These are phyloP conservation scores for Paramormyrops kingsleyae DNA, from an alignment of 2,113 vertebrate genomes.

Conservation along the genomic window DNA sequence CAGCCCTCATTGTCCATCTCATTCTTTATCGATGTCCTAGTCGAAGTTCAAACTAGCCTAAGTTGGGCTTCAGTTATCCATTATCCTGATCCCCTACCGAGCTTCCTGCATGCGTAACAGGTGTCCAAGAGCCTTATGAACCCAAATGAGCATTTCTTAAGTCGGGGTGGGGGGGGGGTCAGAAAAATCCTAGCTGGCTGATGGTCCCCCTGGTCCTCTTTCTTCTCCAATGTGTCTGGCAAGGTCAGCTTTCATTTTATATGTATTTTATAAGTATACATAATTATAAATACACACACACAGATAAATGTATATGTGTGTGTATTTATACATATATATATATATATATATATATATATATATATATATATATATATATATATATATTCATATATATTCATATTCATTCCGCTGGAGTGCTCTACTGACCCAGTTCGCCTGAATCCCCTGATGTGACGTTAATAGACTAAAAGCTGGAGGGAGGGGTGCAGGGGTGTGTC, in stretches of 20 bases:
- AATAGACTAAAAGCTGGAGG: slow-evolving; percentile 50
- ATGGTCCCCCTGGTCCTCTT: background rate
- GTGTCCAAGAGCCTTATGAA: background rate
- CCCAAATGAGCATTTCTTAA: background rate
- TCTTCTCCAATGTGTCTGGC: slow-evolving; percentile 49
- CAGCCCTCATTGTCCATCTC: background rate
- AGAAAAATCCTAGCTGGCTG: background rate
- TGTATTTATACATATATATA: background rate
- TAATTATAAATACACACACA: background rate
- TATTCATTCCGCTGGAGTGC: slow-evolving; percentile 53
- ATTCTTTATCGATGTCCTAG: background rate
- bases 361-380: background rate
- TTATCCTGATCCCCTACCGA: background rate
- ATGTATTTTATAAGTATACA: background rate
- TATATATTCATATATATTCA: background rate
- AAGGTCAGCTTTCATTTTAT: slow-evolving; percentile 54
- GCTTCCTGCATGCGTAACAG: background rate
- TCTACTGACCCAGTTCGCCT: slow-evolving; percentile 71
- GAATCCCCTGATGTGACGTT: slow-evolving; percentile 68
- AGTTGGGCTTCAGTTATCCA: background rate
- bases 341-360: background rate
- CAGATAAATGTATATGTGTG: background rate
- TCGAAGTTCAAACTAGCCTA: background rate
- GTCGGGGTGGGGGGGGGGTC: background rate
- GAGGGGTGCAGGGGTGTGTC: background rate